Percentiles rank a stretch among this genome's conserved stretches.
phyloP scores from a whole-genome alignment of 2,888 invertebrate species.

The Cosmopolites sordidus region DNA sequence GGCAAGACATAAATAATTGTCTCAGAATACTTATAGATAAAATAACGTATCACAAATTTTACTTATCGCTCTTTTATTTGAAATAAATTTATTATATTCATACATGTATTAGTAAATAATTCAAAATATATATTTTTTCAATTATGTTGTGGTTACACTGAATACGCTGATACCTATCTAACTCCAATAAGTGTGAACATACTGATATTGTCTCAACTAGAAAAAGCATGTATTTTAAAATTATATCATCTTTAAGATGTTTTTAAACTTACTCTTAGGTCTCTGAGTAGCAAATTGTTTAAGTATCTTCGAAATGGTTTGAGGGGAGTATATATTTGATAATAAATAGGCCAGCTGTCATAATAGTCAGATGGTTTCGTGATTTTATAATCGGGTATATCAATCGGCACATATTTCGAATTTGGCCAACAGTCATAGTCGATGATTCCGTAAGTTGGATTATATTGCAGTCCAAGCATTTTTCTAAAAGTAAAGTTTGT shows the following conservation, averaged over 20 bases:
- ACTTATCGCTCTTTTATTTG: too few relatives aligned
- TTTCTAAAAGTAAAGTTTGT: conserved; percentile 1
- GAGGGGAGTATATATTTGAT: conserved; percentile 30
- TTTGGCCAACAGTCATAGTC: conserved; percentile 33
- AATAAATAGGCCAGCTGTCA: conserved; percentile 32
- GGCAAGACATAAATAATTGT: too few relatives aligned
- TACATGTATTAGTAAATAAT: too few relatives aligned
- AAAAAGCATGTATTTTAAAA: conserved; percentile 11
- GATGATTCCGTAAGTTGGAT: conserved; percentile 29
- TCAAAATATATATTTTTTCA: too few relatives aligned
- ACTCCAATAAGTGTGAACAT: conserved; percentile 32
- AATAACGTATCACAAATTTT: too few relatives aligned
- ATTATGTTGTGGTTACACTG: too few relatives aligned
- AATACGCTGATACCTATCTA: too few relatives aligned
- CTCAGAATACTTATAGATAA: too few relatives aligned
- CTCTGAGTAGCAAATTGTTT: conserved; percentile 33
- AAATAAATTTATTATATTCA: too few relatives aligned
- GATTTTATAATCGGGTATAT: conserved; percentile 33
- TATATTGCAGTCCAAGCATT: conserved; percentile 34
- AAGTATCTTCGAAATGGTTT: conserved; percentile 33
- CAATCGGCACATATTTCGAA: conserved; percentile 33
- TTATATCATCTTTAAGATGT: background rate
- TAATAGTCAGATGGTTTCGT: conserved; percentile 33
- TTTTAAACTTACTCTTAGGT: conserved; percentile 33
- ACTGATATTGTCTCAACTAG: conserved; percentile 32